Evolutionary conservation across 2,888 invertebrate genomes (phyloP), one percentile per base, ranked within the genome.

Genomic region (Oxycera nigricornis): DNA sequence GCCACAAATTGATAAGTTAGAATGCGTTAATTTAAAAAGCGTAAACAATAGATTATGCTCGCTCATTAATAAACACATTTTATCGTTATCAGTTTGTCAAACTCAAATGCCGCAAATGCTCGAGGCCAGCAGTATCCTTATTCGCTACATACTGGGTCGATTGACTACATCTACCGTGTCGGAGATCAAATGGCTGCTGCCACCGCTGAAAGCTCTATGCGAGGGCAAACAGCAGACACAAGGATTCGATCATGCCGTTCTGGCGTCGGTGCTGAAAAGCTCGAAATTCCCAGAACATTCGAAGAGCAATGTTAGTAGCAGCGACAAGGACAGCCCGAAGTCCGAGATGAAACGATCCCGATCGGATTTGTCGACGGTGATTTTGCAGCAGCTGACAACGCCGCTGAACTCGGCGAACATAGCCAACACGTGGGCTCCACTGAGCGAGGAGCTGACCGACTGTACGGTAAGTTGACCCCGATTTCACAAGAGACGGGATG

Each of bases 231-330:
- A 88, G 46, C 90, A 91, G 76, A 89, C 94, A 77, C 90, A 91
- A 24, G 90, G 91, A 79, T 89, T 92, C 30, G 96, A 96, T 84
- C 89, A 93, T 82, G 88, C 91, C 68, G 89, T 91, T 41, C 87
- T 96, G 78, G 91, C 92, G 41, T 91, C 93, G 59, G 88, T 92
- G 41, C 88, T 96, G 84, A 95, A 94, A 81, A 90, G 90, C 81
- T 89, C 91, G 31, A 91, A 91, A 82, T 85, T 90, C 79, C 92
- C 92, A 6, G 88, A 87, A 70, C 84, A 86, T 55, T 85, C 84
- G 61, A 83, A 81, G 73, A 86, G 86, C 55, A 86, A 85, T 75
- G 84, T 86, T 14, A 83, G 83, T 77, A 85, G 87, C 81, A 84
- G 82, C 74, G 89, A 90, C 76, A 90, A 89, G 78, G 90, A 88